phyloP scores from a whole-genome alignment of 2,113 vertebrate genomes.

The Amazona vittata region DNA sequence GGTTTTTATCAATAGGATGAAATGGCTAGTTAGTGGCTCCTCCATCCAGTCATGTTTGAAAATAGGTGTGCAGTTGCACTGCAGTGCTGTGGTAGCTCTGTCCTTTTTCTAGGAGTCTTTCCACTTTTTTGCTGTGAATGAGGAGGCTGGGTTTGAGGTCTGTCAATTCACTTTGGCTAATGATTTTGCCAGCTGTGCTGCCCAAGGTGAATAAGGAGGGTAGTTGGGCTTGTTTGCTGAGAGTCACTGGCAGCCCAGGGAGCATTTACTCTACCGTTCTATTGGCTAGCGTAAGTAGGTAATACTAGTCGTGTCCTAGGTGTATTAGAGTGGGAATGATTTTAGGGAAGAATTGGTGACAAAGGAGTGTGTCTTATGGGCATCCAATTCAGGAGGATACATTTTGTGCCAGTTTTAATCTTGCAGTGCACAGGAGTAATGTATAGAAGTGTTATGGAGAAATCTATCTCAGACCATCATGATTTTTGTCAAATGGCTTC shows the following conservation, averaged over 20 bases:
- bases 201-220: not conserved
- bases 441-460: not conserved
- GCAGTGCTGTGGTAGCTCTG: not conserved
- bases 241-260: not conserved
- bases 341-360: not conserved
- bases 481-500: not conserved
- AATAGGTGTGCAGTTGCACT: not conserved
- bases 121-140: not conserved
- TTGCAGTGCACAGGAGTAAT: not conserved
- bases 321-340: not conserved
- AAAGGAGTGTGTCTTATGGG: not conserved
- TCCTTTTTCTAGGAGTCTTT: not conserved
- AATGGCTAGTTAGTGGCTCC: not conserved
- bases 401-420: not conserved
- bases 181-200: not conserved
- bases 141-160: not conserved
- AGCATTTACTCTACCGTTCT: not conserved
- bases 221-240: not conserved
- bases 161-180: not conserved
- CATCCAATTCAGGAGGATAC: not conserved
- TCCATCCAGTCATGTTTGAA: not conserved
- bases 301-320: too few species aligned
- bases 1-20: not conserved
- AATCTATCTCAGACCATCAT: not conserved
- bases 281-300: not conserved